Conservation (phyloP, 2,888 invertebrate species). For the Arge pagana region DNA sequence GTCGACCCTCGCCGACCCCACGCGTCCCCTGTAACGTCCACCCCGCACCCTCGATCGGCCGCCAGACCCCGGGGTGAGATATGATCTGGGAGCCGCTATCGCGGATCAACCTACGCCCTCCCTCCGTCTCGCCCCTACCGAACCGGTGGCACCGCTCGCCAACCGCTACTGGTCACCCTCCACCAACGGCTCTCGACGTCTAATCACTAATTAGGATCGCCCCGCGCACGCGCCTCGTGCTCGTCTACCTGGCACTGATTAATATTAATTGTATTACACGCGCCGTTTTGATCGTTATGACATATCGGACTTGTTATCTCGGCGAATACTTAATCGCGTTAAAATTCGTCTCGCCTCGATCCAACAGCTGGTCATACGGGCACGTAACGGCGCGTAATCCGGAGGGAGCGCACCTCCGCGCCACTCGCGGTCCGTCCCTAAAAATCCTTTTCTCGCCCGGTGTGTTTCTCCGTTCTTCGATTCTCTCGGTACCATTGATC, state of each 20-base stretch:
- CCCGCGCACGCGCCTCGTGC: slow-evolving; percentile 34
- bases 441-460: slow-evolving; percentile 31
- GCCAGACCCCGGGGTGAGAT: slow-evolving; percentile 18
- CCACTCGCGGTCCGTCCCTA: slow-evolving; percentile 34
- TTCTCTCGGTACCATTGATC: no score
- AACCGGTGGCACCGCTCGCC: slow-evolving; percentile 26
- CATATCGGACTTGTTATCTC: slow-evolving; percentile 44
- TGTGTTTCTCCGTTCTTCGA: no score
- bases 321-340: slow-evolving; percentile 42
- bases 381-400: not conserved
- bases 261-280: slow-evolving; percentile 44
- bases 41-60: slow-evolving; percentile 5
- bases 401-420: slow-evolving; percentile 23
- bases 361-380: not conserved
- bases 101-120: slow-evolving; percentile 41
- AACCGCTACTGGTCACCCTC: slow-evolving; percentile 31
- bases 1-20: no score
- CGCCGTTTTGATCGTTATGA: slow-evolving; percentile 31
- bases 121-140: slow-evolving; percentile 30
- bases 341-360: slow-evolving; percentile 14
- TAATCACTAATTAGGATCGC: slow-evolving; percentile 51
- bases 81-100: slow-evolving; percentile 34
- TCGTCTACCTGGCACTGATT: slow-evolving; percentile 35
- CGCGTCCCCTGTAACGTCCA: not conserved
- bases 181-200: slow-evolving; percentile 23